Evolutionary conservation across 2,797 vertebrate genomes (phyloP).

Genomic region (Melanogrammus aeglefinus): DNA sequence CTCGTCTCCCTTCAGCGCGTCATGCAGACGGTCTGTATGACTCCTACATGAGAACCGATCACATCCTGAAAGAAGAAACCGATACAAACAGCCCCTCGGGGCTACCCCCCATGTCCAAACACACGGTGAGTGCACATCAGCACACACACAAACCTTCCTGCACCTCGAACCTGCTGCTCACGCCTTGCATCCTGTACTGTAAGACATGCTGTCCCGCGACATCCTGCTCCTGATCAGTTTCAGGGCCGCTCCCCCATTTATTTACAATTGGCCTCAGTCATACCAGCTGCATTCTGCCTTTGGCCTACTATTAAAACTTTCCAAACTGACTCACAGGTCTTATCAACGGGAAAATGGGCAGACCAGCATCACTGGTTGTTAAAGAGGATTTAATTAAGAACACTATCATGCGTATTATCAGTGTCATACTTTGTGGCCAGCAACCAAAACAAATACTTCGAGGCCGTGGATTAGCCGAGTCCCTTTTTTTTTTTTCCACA

Average conservation of each 20-base stretch:
- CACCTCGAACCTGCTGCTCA: conserved; percentile 1
- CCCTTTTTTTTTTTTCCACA: conserved; percentile 1
- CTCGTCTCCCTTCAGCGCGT: conserved; percentile 70
- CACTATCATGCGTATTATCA: no score
- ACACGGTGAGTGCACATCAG: conserved; percentile 80
- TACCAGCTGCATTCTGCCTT: background rate
- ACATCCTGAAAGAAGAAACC: conserved; percentile 83
- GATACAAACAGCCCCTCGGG: conserved; percentile 82
- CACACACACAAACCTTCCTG: conserved; percentile 9
- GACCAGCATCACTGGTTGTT: background rate
- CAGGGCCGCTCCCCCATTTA: conserved; percentile 27
- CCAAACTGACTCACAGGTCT: background rate
- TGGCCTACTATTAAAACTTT: background rate
- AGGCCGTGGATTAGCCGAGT: background rate
- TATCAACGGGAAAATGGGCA: background rate
- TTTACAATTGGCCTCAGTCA: conserved; percentile 5
- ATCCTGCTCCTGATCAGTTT: conserved; percentile 51
- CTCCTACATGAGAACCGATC: conserved; percentile 96
- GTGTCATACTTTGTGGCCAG: background rate
- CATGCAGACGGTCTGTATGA: conserved; percentile 91
- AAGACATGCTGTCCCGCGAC: conserved; percentile 41
- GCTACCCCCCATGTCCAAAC: conserved; percentile 82
- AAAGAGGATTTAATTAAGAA: background rate
- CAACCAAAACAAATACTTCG: background rate
- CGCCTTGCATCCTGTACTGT: conserved; percentile 52